A percentile compares a stretch with the other conserved stretches of the same genome.
phyloP scores from a whole-genome alignment of 23 tunicate species.

The Diplosoma virens region DNA sequence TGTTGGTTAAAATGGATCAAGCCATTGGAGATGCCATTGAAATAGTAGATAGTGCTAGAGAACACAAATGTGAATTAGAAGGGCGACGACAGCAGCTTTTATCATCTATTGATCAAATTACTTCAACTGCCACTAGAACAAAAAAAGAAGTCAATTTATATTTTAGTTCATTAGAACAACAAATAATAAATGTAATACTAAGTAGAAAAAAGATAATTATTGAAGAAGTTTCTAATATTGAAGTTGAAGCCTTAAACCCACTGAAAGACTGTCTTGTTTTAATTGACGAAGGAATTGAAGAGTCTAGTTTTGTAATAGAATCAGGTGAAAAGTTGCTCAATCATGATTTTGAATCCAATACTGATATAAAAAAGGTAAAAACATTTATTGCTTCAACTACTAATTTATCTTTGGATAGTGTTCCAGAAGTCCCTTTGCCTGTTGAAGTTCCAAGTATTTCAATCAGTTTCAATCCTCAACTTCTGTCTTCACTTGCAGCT shows the following conservation, averaged over 20 bases:
- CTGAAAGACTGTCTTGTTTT: constrained; percentile 64
- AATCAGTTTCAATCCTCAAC: constrained; percentile 35
- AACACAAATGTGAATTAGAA: constrained; percentile 90
- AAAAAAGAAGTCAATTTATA: constrained; percentile 48
- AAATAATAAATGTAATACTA: constrained; percentile 36
- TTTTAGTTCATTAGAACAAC: constrained; percentile 49
- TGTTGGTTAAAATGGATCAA: too few relatives aligned
- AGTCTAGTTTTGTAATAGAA: constrained; percentile 53
- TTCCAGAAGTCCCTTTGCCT: constrained; percentile 80
- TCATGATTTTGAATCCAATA: constrained; percentile 33
- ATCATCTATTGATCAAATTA: constrained; percentile 60
- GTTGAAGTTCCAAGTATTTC: constrained; percentile 80
- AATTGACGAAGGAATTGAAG: constrained; percentile 70
- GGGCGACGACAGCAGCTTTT: constrained; percentile 54
- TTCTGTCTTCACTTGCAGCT: constrained; percentile 17
- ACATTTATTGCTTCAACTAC: constrained; percentile 58
- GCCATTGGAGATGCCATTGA: constrained; percentile 75
- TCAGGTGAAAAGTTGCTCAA: constrained; percentile 72
- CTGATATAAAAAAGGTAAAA: constrained; percentile 36
- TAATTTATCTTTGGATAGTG: constrained; percentile 59
- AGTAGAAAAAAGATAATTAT: constrained; percentile 12
- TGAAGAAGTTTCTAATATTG: constrained; percentile 39
- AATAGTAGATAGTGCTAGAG: constrained; percentile 79
- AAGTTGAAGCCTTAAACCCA: constrained; percentile 59
- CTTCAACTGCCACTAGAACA: constrained; percentile 41